Evolutionary conservation across 1,140 invertebrate species (phyloP).

Genomic region (Apis laboriosa): DNA sequence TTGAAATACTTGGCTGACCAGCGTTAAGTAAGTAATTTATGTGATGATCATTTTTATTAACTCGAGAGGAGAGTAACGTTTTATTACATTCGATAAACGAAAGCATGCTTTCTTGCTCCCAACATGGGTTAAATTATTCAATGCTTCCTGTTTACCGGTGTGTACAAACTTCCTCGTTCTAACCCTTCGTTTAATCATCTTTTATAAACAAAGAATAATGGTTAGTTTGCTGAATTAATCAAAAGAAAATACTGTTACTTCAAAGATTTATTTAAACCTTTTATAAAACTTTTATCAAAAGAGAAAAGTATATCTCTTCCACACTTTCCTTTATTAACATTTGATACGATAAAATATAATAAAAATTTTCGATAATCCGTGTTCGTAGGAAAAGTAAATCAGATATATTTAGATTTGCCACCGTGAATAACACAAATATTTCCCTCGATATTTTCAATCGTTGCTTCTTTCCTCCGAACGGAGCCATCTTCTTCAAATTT

Average conservation of each 20-base stretch:
- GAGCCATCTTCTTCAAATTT: no score
- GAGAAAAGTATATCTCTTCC: no score
- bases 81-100: slow-evolving; percentile 28
- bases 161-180: slow-evolving; percentile 40
- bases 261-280: background rate
- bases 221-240: slow-evolving; percentile 13
- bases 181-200: slow-evolving; percentile 20
- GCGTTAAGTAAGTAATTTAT: slow-evolving; percentile 55
- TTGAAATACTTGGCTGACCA: slow-evolving; percentile 9
- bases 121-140: slow-evolving; percentile 15
- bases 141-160: slow-evolving; percentile 26
- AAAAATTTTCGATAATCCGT: no score
- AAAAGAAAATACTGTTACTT: background rate
- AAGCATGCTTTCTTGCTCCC: background rate
- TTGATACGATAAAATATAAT: no score
- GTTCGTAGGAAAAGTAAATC: background rate
- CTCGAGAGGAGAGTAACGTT: background rate
- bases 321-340: no score
- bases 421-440: background rate
- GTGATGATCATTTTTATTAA: slow-evolving; percentile 18
- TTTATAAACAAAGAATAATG: slow-evolving; percentile 9
- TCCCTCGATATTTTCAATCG: background rate
- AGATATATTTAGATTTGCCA: background rate
- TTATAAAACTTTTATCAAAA: no score
- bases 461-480: no score